These are phyloP conservation scores for Hartigia nigra DNA, from an alignment of 2,888 invertebrate species.

Conservation along the genomic window DNA sequence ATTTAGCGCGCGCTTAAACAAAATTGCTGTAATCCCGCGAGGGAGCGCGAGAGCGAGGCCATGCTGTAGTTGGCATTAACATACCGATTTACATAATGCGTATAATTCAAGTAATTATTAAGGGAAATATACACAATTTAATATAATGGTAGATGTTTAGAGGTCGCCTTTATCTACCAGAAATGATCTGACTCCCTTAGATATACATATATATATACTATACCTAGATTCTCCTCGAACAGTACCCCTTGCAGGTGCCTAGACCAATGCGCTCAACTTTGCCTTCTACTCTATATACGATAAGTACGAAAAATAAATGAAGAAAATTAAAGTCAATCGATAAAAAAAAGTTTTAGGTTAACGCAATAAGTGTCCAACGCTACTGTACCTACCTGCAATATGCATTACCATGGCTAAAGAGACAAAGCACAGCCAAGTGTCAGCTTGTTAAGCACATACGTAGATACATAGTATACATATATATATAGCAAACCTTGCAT, in stretches of 20 bases:
- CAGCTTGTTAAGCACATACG: background rate
- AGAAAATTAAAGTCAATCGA: background rate
- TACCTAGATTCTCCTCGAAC: background rate
- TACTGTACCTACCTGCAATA: background rate
- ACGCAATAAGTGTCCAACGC: background rate
- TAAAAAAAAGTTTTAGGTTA: background rate
- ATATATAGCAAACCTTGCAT: background rate
- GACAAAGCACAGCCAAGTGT: background rate
- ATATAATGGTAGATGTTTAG: constrained; percentile 63
- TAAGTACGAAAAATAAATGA: background rate
- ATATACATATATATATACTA: background rate
- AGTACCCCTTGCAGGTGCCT: constrained; percentile 12
- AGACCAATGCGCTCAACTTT: background rate
- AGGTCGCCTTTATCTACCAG: constrained; percentile 46
- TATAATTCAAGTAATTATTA: constrained; percentile 66
- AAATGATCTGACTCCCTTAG: constrained; percentile 37
- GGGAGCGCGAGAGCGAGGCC: constrained; percentile 17
- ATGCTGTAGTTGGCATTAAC: constrained; percentile 51
- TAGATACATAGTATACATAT: background rate
- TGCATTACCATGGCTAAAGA: background rate
- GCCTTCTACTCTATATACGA: background rate
- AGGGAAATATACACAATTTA: constrained; percentile 65
- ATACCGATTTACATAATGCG: constrained; percentile 65
- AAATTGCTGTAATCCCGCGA: constrained; percentile 61
- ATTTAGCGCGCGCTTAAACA: constrained; percentile 58